Evolutionary conservation across 2,888 invertebrate species (phyloP).

Genomic region (Noctua janthe): DNA sequence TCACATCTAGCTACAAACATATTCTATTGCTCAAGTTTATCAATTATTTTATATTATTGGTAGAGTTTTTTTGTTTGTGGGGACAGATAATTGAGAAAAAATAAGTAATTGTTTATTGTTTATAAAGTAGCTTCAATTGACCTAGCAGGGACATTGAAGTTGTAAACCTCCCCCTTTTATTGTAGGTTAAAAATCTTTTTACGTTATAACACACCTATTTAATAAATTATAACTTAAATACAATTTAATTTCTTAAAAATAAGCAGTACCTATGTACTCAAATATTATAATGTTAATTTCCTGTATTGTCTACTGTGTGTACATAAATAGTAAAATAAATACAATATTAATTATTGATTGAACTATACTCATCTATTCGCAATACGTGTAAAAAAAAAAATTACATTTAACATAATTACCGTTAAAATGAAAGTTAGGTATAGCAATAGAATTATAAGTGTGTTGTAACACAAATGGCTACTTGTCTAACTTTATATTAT

Average conservation of each 20-base stretch:
- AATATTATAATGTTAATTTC: too few relatives aligned
- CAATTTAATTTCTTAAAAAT: background rate
- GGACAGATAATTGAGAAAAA: background rate
- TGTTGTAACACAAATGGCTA: constrained; percentile 9
- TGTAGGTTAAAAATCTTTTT: background rate
- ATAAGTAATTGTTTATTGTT: background rate
- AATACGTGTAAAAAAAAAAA: background rate
- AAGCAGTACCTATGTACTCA: too few relatives aligned
- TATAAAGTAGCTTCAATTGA: background rate
- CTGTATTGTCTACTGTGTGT: too few relatives aligned
- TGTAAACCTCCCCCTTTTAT: background rate
- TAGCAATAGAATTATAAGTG: background rate
- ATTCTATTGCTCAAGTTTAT: background rate
- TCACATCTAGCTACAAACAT: background rate
- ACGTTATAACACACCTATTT: too few relatives aligned
- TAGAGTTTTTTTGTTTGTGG: background rate
- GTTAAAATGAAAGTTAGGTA: background rate
- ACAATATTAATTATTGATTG: background rate
- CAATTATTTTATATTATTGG: background rate
- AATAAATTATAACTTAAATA: background rate
- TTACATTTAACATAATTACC: background rate
- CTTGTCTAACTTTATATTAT: constrained; percentile 3
- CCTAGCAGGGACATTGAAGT: background rate
- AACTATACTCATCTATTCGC: background rate
- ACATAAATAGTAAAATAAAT: background rate